Percentiles rank a stretch among this genome's conserved stretches.
Evolutionary conservation across 2,888 invertebrate genomes (phyloP).

Genomic region (Xylophagus ater): DNA sequence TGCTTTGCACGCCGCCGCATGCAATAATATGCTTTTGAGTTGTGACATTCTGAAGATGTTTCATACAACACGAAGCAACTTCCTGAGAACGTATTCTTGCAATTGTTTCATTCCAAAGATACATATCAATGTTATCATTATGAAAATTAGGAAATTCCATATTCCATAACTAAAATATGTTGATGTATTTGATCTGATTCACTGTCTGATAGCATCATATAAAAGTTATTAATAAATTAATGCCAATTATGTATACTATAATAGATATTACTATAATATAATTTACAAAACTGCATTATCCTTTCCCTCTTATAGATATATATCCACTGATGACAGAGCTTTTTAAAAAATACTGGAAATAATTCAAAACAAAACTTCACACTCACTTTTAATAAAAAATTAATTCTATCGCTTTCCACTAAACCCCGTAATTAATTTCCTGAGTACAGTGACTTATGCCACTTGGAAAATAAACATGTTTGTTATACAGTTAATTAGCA

Average conservation of each 20-base stretch:
- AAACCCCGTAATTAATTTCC: constrained; percentile 8
- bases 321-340: constrained; percentile 7
- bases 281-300: constrained; percentile 9
- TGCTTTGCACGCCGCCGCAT: too few species aligned
- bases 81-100: too few species aligned
- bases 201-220: constrained; percentile 7
- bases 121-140: too few species aligned
- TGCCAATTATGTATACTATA: constrained; percentile 8
- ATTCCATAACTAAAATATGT: constrained; percentile 8
- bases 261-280: constrained; percentile 11
- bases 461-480: constrained; percentile 7
- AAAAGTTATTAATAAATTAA: constrained; percentile 9
- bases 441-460: constrained; percentile 10
- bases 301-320: constrained; percentile 8
- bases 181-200: constrained; percentile 6
- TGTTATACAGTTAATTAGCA: too few species aligned
- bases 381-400: too few species aligned
- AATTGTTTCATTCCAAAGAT: too few species aligned
- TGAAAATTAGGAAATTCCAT: too few species aligned
- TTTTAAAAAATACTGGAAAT: constrained; percentile 6
- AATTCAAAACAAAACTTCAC: constrained; percentile 4
- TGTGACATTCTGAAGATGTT: too few species aligned
- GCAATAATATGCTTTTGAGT: too few species aligned
- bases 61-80: too few species aligned
- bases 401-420: constrained; percentile 8